Conservation (phyloP, 2,888 invertebrate species). For the Cecidostiba fungosa region DNA sequence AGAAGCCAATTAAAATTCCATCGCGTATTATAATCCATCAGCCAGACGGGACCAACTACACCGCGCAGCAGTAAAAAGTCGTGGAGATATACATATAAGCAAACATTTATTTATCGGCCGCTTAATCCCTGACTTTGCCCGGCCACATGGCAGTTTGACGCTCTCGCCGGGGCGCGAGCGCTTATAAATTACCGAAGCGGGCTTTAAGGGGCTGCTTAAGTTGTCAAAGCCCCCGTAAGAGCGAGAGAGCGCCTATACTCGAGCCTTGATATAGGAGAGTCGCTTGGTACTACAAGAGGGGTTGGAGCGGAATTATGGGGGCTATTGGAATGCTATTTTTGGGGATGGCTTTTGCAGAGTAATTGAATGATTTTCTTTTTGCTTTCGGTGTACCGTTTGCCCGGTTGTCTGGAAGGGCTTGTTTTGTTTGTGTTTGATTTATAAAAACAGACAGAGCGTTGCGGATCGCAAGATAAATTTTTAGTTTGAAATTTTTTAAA, state of each 20-base stretch:
- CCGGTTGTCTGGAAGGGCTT: neutral
- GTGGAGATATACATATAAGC: conserved; percentile 45
- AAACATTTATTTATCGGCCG: conserved; percentile 77
- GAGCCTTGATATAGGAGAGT: neutral
- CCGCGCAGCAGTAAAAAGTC: conserved; percentile 34
- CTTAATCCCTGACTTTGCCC: conserved; percentile 79
- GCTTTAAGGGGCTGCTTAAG: conserved; percentile 78
- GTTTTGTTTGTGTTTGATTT: neutral
- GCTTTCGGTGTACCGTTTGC: neutral
- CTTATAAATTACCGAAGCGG: conserved; percentile 79
- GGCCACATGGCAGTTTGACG: conserved; percentile 78
- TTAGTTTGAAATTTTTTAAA: too few species aligned
- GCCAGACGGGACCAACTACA: neutral
- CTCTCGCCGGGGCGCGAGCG: conserved; percentile 72
- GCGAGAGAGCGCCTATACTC: conserved; percentile 72
- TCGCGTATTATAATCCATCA: conserved; percentile 11
- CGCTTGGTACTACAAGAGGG: neutral
- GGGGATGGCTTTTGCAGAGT: neutral
- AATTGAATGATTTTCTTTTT: conserved; percentile 2
- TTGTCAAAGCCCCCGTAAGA: conserved; percentile 77
- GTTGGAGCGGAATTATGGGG: conserved; percentile 19
- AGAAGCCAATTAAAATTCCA: neutral
- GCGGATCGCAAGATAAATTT: too few species aligned
- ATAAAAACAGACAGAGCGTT: too few species aligned
- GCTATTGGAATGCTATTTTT: neutral